phyloP scores from a whole-genome alignment of 2,888 invertebrate genomes.

The Drosophila pegasa region DNA sequence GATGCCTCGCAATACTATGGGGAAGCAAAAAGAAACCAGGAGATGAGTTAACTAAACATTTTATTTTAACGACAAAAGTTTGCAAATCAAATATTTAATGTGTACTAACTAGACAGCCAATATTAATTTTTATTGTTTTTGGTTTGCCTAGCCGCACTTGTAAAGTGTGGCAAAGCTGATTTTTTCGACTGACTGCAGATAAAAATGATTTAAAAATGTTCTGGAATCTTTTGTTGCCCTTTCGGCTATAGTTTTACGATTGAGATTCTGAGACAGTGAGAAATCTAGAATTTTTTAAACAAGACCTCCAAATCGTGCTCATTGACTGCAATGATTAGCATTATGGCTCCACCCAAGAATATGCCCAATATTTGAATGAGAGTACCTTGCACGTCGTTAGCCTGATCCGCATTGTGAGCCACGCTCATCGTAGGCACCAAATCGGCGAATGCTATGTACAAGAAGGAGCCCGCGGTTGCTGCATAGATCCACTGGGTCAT shows the following conservation, averaged over 20 bases:
- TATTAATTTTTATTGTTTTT: conserved; percentile 7
- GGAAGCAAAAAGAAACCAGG: too few species aligned
- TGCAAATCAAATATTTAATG: not conserved
- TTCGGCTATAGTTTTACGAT: conserved; percentile 11
- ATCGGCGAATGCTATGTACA: conserved; percentile 92
- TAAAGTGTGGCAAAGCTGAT: not conserved
- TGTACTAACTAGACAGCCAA: not conserved
- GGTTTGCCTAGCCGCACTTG: conserved; percentile 16
- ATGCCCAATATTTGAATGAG: conserved; percentile 89
- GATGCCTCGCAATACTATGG: too few species aligned
- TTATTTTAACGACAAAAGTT: too few species aligned
- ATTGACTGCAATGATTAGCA: conserved; percentile 90
- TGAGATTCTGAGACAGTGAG: conserved; percentile 44
- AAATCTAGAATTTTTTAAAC: conserved; percentile 38
- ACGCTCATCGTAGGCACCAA: conserved; percentile 89
- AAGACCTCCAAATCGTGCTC: conserved; percentile 86
- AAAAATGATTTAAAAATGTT: not conserved
- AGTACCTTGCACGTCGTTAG: conserved; percentile 86
- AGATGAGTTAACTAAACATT: too few species aligned
- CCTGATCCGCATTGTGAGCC: conserved; percentile 86
- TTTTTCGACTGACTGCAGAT: not conserved
- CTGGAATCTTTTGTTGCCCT: not conserved
- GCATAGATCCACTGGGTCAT: conserved; percentile 92
- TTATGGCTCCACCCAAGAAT: conserved; percentile 88
- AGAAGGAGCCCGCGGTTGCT: conserved; percentile 91